These are phyloP conservation scores for Sander lucioperca DNA, from an alignment of 2,113 vertebrate species.

Conservation along the genomic window DNA sequence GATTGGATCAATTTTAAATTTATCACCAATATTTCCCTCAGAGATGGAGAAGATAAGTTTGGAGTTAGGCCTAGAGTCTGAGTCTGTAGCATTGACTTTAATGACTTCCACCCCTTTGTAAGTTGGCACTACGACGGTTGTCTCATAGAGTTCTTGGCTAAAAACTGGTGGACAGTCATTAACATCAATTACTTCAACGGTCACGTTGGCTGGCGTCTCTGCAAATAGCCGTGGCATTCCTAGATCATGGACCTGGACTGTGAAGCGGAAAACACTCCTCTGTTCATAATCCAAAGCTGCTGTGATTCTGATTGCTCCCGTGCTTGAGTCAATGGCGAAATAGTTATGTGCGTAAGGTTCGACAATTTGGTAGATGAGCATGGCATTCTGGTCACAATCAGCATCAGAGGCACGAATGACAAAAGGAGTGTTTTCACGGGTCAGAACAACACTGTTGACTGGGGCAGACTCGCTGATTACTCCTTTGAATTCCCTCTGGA, in stretches of 20 bases:
- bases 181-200: slow-evolving; percentile 92
- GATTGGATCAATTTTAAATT: slow-evolving; percentile 89
- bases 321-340: slow-evolving; percentile 95
- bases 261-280: slow-evolving; percentile 90
- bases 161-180: slow-evolving; percentile 96
- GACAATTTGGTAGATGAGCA: slow-evolving; percentile 96
- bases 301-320: slow-evolving; percentile 92
- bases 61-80: slow-evolving; percentile 90
- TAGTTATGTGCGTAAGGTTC: slow-evolving; percentile 93
- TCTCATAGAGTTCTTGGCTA: slow-evolving; percentile 88
- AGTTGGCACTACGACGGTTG: slow-evolving; percentile 90
- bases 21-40: slow-evolving; percentile 97
- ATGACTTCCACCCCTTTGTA: slow-evolving; percentile 93
- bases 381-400: slow-evolving; percentile 91
- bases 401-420: slow-evolving; percentile 92
- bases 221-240: slow-evolving; percentile 92
- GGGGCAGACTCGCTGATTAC: slow-evolving; percentile 92
- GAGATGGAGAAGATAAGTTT: slow-evolving; percentile 93
- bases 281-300: slow-evolving; percentile 92
- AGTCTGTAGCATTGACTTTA: slow-evolving; percentile 90
- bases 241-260: slow-evolving; percentile 95
- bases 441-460: slow-evolving; percentile 92
- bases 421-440: slow-evolving; percentile 89
- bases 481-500: slow-evolving; percentile 89
- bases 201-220: slow-evolving; percentile 93